A percentile compares a stretch with the other conserved stretches of the same genome.
Evolutionary conservation across 2,888 invertebrate species (phyloP).

Genomic region (Augiades crinisus): DNA sequence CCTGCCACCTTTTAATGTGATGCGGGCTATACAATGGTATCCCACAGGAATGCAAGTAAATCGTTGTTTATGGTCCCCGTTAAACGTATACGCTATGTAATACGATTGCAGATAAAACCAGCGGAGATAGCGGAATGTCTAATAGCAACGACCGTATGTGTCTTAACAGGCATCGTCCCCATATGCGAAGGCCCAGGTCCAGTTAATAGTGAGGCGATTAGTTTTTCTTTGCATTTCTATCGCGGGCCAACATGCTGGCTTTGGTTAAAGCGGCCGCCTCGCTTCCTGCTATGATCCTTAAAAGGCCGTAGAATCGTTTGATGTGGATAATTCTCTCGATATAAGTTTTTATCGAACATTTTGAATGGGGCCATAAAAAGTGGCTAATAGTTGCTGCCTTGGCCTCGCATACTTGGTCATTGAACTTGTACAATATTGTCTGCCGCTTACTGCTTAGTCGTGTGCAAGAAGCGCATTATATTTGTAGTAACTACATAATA

Average conservation of each 20-base stretch:
- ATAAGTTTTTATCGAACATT: constrained; percentile 51
- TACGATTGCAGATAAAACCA: constrained; percentile 22
- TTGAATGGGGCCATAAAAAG: constrained; percentile 43
- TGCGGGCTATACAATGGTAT: constrained; percentile 52
- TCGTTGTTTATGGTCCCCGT: constrained; percentile 37
- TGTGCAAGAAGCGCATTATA: constrained; percentile 17
- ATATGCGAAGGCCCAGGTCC: constrained; percentile 50
- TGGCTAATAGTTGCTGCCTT: constrained; percentile 44
- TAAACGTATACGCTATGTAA: constrained; percentile 21
- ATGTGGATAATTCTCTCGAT: constrained; percentile 56
- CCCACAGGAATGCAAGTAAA: constrained; percentile 40
- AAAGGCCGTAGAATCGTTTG: constrained; percentile 53
- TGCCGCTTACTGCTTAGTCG: constrained; percentile 10
- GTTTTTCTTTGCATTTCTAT: constrained; percentile 52
- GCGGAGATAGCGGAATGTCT: constrained; percentile 44
- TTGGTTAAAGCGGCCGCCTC: constrained; percentile 47
- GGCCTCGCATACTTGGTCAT: constrained; percentile 36
- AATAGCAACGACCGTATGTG: constrained; percentile 45
- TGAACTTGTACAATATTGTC: constrained; percentile 43
- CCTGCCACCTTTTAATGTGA: constrained; percentile 42
- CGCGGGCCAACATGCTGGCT: constrained; percentile 37
- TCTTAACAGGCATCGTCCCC: constrained; percentile 36
- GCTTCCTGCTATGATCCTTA: constrained; percentile 70
- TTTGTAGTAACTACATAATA: constrained; percentile 13
- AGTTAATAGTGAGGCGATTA: constrained; percentile 53